Conservation (phyloP, 2,888 invertebrate genomes). For the Acleris cristana region DNA sequence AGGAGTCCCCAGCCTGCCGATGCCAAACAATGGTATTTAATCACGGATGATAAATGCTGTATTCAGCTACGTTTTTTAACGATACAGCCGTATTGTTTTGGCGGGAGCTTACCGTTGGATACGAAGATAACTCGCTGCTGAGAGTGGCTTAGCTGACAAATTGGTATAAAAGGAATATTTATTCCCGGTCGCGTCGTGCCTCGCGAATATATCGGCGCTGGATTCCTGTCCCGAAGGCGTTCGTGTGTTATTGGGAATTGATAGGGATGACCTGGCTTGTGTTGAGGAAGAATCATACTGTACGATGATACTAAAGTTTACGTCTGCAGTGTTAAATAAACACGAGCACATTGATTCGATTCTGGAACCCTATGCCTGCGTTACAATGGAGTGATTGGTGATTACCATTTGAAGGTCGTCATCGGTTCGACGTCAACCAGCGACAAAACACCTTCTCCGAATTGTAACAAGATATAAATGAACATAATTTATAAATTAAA, state of each 20-base stretch:
- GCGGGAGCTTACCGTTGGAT: constrained; percentile 81
- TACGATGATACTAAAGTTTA: background rate
- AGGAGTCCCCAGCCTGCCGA: constrained; percentile 76
- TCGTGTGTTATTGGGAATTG: constrained; percentile 28
- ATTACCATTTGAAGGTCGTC: too few relatives aligned
- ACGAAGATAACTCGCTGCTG: constrained; percentile 80
- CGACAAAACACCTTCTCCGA: too few relatives aligned
- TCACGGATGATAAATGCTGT: constrained; percentile 84
- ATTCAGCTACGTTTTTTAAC: constrained; percentile 83
- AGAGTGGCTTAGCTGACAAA: constrained; percentile 84
- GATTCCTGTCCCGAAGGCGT: constrained; percentile 25
- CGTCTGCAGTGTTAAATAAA: background rate
- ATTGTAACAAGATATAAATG: too few relatives aligned
- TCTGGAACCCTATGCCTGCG: too few relatives aligned
- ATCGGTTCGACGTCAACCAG: too few relatives aligned
- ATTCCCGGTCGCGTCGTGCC: constrained; percentile 68
- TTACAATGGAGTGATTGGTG: too few relatives aligned
- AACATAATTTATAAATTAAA: too few relatives aligned
- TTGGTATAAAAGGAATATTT: constrained; percentile 84
- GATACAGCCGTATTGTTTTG: constrained; percentile 82
- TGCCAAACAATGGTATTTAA: constrained; percentile 84
- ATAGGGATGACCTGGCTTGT: constrained; percentile 22
- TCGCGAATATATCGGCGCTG: constrained; percentile 30
- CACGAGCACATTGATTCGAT: too few relatives aligned
- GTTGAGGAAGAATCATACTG: constrained; percentile 5